A percentile compares a stretch with the other conserved stretches of the same genome.
phyloP scores from a whole-genome alignment of 2,888 invertebrate genomes.

The Litoditis marina region DNA sequence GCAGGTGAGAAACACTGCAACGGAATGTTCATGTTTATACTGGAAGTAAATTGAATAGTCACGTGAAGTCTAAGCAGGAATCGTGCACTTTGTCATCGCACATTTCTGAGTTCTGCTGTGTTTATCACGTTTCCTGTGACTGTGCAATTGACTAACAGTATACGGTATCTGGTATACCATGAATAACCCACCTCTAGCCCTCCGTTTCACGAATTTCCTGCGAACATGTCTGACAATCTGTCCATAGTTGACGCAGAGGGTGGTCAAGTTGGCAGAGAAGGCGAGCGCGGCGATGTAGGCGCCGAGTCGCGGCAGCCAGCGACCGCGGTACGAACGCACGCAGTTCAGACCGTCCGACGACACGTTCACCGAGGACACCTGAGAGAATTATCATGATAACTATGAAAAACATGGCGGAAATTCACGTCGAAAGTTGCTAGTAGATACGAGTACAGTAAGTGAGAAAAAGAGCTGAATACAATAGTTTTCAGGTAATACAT shows the following conservation, averaged over 20 bases:
- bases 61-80: too few relatives aligned
- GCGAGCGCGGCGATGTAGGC: conserved; percentile 34
- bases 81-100: too few relatives aligned
- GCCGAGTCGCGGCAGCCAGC: conserved; percentile 25
- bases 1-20: too few relatives aligned
- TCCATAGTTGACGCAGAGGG: conserved; percentile 54
- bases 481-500: too few relatives aligned
- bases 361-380: conserved; percentile 37
- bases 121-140: too few relatives aligned
- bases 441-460: too few relatives aligned
- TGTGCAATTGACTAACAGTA: too few relatives aligned
- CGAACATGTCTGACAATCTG: conserved; percentile 58
- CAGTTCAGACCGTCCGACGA: conserved; percentile 46
- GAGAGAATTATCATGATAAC: conserved; percentile 5
- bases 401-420: too few relatives aligned
- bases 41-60: too few relatives aligned
- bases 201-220: conserved; percentile 56
- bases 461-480: too few relatives aligned
- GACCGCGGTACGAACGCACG: conserved; percentile 31
- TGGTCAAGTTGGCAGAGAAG: conserved; percentile 45
- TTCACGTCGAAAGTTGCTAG: too few relatives aligned
- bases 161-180: background rate
- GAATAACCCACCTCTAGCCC: conserved; percentile 45
- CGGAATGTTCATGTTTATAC: background rate
- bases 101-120: too few relatives aligned